Evolutionary conservation across 1,140 invertebrate species (phyloP).

Genomic region (Bombus turneri): DNA sequence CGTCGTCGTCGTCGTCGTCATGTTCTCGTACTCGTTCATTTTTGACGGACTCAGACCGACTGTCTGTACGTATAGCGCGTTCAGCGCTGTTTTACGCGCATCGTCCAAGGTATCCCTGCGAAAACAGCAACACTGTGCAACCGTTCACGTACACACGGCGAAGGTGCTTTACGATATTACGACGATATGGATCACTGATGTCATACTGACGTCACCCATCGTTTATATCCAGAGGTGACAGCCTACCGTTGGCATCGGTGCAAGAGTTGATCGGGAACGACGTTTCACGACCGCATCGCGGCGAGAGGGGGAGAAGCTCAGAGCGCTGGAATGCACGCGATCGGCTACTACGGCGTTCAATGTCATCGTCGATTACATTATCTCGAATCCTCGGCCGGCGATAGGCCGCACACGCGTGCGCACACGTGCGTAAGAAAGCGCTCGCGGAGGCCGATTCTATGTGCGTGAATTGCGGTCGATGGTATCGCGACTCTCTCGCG

Average conservation of each 20-base stretch:
- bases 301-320: conserved; percentile 4
- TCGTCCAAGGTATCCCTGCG: conserved; percentile 35
- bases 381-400: conserved; percentile 56
- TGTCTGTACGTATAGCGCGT: neutral
- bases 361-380: conserved; percentile 72
- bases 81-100: neutral
- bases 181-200: conserved; percentile 80
- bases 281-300: conserved; percentile 56
- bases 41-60: neutral
- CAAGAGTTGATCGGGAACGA: conserved; percentile 73
- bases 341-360: conserved; percentile 69
- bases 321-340: conserved; percentile 69
- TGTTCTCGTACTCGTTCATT: conserved; percentile 22
- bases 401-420: conserved; percentile 55
- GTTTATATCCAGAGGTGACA: conserved; percentile 80
- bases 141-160: conserved; percentile 24
- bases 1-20: conserved; percentile 37
- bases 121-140: conserved; percentile 18
- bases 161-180: conserved; percentile 67
- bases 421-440: conserved; percentile 65
- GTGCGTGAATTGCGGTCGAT: conserved; percentile 50
- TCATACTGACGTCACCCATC: conserved; percentile 79
- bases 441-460: conserved; percentile 54
- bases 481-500: conserved; percentile 33
- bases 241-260: conserved; percentile 72